Base-by-base conservation (phyloP, 2,888 invertebrate genomes). In the Caenorhabditis doughertyi region DNA sequence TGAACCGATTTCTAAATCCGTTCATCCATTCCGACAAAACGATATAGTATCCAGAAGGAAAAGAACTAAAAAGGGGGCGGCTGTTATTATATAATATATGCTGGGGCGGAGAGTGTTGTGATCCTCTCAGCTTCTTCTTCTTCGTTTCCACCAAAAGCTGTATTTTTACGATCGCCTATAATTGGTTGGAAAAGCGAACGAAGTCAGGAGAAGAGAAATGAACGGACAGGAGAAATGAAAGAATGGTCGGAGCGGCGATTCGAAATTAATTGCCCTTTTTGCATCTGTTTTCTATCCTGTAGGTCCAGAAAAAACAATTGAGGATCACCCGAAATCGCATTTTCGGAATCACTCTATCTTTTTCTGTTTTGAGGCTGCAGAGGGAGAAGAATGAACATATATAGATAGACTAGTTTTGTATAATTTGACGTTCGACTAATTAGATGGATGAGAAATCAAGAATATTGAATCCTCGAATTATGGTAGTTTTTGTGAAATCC, bases 161-260 rank as follows among this genome's bases (percentile, higher is more conserved):
- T 72, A 72, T 72, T 67, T 67, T 76, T 65, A 76, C 60, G 76
- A 76, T 67, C 76, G 58, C 56, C 67, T 76, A 76, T 65, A 65
- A 76, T 76, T 73, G 73, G 73, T 64, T 73, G 64, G 64, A 73
- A 73, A 72, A 72, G 72, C 51, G 72, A 51, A 62, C 62, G 72
- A 67, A 67, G 49, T 64, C 64, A 64, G 64, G 64, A 64, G 25
- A 64, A 64, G 32, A 49, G 25, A 25, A 32, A 49, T 27, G 49
- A 49, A 64, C 49, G 64, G 49, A 64, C 27, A 44, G 27, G 27
- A 56, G 29, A 13, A 32, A 35, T 9, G 35, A 35, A 16, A 32
- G 64, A 42, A 53, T 58, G 72, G 62, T 49, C 51, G 62, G 62
- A 49, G 47, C 49, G 72, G 49, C 72, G 72, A 72, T 72, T 72